Evolutionary conservation across 2,797 vertebrate species (phyloP).

Genomic region (Oreonectes daqikongensis): DNA sequence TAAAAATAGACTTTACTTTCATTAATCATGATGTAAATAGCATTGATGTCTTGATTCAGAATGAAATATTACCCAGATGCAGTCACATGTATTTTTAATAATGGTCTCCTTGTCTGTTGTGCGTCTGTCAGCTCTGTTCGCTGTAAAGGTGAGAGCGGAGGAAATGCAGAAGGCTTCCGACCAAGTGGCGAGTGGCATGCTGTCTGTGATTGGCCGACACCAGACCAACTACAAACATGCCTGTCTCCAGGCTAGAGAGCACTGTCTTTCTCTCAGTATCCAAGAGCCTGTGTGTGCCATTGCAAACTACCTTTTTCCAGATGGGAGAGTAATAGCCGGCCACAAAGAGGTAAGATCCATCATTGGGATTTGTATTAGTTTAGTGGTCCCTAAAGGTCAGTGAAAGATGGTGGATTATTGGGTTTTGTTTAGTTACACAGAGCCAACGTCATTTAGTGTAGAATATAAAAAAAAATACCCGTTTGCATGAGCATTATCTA

Average conservation of each 20-base stretch:
- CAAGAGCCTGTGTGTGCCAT: slow-evolving; percentile 84
- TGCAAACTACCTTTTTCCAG: slow-evolving; percentile 91
- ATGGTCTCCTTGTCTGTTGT: background rate
- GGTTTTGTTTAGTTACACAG: background rate
- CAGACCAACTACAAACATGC: slow-evolving; percentile 82
- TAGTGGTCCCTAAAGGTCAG: background rate
- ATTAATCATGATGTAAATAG: no score
- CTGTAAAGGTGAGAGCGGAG: slow-evolving; percentile 90
- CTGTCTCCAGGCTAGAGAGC: slow-evolving; percentile 84
- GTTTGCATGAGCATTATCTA: background rate
- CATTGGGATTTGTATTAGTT: background rate
- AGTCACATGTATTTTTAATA: background rate
- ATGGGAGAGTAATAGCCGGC: slow-evolving; percentile 91
- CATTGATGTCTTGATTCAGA: background rate
- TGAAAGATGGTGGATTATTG: background rate
- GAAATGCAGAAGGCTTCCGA: slow-evolving; percentile 93
- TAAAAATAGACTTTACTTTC: no score
- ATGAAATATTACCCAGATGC: background rate
- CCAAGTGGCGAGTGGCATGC: slow-evolving; percentile 86
- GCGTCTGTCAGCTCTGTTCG: slow-evolving; percentile 80
- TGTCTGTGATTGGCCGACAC: slow-evolving; percentile 83
- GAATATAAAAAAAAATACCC: background rate
- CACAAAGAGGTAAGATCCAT: slow-evolving; percentile 81
- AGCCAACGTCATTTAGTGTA: background rate
- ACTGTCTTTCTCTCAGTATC: slow-evolving; percentile 83